Conservation (phyloP, 2,888 invertebrate species). For the Julus scanicus region DNA sequence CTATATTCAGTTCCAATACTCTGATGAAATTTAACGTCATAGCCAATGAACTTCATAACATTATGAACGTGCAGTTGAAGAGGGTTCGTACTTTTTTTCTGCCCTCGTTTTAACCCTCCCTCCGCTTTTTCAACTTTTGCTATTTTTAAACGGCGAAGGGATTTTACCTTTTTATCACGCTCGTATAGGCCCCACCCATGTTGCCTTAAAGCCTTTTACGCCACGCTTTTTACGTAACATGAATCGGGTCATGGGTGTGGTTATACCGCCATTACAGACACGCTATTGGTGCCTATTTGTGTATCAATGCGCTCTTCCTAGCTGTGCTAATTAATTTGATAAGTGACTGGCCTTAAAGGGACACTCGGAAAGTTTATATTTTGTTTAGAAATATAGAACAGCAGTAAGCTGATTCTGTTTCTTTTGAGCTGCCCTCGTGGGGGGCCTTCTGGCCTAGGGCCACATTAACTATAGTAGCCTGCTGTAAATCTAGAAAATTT, state of each 20-base stretch:
- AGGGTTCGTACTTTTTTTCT: constrained; percentile 73
- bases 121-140: neutral
- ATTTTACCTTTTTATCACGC: neutral
- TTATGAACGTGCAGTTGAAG: constrained; percentile 94
- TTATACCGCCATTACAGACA: neutral
- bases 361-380: neutral
- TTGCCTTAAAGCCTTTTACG: neutral
- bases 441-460: neutral
- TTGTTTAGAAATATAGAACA: neutral
- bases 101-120: neutral
- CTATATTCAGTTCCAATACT: constrained; percentile 94
- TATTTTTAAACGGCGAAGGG: neutral
- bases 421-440: too few species aligned
- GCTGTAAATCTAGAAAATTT: too few species aligned
- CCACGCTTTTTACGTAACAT: neutral
- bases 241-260: neutral
- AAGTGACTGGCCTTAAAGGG: neutral
- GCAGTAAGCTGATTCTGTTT: neutral
- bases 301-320: neutral
- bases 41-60: constrained; percentile 96
- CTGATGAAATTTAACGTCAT: constrained; percentile 98
- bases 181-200: neutral
- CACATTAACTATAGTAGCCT: neutral
- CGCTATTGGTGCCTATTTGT: neutral
- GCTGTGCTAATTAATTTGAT: neutral